Base-by-base conservation (phyloP, 2,888 invertebrate species). In the Agonopterix arenella region DNA sequence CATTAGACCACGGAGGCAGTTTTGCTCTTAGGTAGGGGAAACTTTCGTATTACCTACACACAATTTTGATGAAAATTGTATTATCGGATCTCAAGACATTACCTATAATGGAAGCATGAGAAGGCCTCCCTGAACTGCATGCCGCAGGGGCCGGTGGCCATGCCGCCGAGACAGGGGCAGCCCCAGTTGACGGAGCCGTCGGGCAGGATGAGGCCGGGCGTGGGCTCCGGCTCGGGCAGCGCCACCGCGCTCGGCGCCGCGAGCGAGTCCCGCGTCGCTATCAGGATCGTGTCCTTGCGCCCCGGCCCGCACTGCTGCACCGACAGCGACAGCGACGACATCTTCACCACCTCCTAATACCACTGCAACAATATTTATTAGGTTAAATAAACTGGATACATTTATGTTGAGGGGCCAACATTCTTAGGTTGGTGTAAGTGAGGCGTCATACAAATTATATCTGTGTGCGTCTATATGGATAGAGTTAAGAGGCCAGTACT, bases 111-210 rank as follows among this genome's bases (percentile, higher is more conserved):
- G 77, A 98, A 98, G 81, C 98, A 98, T 36, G 96, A 94, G 80
- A 98, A 98, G 2, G 98, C 97, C 60, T 97, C 95, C 43, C 98
- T 90, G 83, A 98, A 98, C 77, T 97, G 95, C 10, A 94, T 91
- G 1, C 97, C 98, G 77, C 98, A 98, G 0, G 98, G 98, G 0
- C 98, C 98, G 0, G 97, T 96, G 4, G 98, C 97, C 96, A 98
- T 98, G n/a, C 97, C 97, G 10, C 98, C 98, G 38, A 98, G 90
- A 76, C 98, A 98, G 0, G 98, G 98, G 71, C 98, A 98, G 73
- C 95, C 95, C 98, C 98, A 98, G 85, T 98, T 98, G 58, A 98
- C 97, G 55, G 95, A 93, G 4, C 98, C 98, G 80, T 94, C 94
- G 0, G 94, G 90, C 51, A 95, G 85, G 59, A 98, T 93, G n/a